Percentiles rank a stretch among this genome's conserved stretches.
phyloP scores from a whole-genome alignment of 1,140 invertebrate species.

The Eriosoma lanigerum region DNA sequence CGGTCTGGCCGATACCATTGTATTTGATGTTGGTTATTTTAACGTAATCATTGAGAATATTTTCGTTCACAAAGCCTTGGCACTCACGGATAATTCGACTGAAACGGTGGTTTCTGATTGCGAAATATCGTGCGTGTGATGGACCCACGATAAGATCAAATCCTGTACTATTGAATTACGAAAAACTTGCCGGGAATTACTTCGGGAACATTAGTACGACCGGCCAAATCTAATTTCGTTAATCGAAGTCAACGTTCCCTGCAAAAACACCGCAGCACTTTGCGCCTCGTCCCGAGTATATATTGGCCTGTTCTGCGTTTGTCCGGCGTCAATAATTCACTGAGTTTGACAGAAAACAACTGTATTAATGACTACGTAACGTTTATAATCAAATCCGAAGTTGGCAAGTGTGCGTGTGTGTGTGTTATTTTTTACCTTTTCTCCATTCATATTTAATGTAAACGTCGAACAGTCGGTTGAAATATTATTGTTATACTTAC shows the following conservation, averaged over 20 bases:
- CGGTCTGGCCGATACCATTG: no score
- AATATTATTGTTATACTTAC: no score
- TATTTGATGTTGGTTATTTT: no score
- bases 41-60: no score
- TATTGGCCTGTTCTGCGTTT: not conserved
- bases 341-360: slow-evolving; percentile 1
- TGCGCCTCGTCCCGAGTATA: not conserved
- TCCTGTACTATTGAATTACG: slow-evolving; percentile 5
- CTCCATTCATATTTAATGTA: no score
- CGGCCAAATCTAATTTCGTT: slow-evolving; percentile 37
- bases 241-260: slow-evolving; percentile 24
- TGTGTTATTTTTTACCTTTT: not conserved
- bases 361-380: not conserved
- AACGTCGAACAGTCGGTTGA: no score
- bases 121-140: slow-evolving; percentile 22
- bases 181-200: slow-evolving; percentile 28
- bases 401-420: not conserved
- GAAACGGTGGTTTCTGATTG: slow-evolving; percentile 28
- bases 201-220: slow-evolving; percentile 25
- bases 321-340: not conserved
- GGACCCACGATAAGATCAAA: slow-evolving; percentile 16
- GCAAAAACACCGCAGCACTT: not conserved
- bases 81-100: not conserved
- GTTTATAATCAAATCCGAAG: slow-evolving; percentile 7
- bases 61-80: not conserved